phyloP scores from a whole-genome alignment of 2,113 vertebrate species.

The Apodemus speciosus region DNA sequence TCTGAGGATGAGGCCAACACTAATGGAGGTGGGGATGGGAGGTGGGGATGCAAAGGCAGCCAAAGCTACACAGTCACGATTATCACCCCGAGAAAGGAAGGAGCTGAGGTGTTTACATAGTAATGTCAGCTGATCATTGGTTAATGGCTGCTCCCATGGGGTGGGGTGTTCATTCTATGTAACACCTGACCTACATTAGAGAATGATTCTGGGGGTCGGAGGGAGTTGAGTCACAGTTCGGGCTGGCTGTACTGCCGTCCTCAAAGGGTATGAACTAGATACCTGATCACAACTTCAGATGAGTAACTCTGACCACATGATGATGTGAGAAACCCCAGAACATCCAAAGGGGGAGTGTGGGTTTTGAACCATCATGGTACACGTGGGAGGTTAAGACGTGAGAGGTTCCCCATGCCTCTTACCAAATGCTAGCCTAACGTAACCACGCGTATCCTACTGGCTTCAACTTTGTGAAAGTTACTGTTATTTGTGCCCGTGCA shows the following conservation, averaged over 20 bases:
- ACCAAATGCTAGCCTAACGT: not conserved
- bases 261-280: not conserved
- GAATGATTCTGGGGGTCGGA: not conserved
- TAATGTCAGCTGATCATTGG: not conserved
- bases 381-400: not conserved
- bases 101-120: not conserved
- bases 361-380: not conserved
- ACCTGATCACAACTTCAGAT: not conserved
- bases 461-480: not conserved
- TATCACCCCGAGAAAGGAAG: not conserved
- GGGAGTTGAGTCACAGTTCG: not conserved
- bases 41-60: not conserved
- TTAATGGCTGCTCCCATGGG: not conserved
- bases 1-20: not conserved
- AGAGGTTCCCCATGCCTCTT: not conserved
- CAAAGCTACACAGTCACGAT: not conserved
- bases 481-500: not conserved
- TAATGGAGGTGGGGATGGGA: not conserved
- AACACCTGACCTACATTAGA: not conserved
- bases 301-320: not conserved
- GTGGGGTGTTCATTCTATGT: not conserved
- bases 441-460: not conserved
- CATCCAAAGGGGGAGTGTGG: not conserved
- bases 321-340: not conserved
- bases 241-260: not conserved